Base-by-base conservation (phyloP, 2,888 invertebrate genomes). In the Macrosoma leucophasiata region DNA sequence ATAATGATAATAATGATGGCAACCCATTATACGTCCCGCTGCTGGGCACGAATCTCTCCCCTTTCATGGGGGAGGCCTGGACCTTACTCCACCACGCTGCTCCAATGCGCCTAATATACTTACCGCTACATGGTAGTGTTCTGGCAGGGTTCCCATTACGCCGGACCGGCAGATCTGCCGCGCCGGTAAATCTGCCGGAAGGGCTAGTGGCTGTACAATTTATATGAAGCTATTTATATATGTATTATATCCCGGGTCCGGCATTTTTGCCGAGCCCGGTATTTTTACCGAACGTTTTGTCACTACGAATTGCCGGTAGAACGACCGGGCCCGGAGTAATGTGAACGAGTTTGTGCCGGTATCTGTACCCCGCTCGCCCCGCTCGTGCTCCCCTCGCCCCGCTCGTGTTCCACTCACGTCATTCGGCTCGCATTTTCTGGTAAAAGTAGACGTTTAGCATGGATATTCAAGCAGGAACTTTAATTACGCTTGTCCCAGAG, bases 401-500 rank as follows among this genome's bases (percentile, higher is more conserved):
- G 43, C 39, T 40, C 41, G 42, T 41, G 45, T 19, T 41, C 38
- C 36, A 19, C 46, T n/a, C n/a, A n/a, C n/a, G n/a, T n/a, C n/a
- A 45, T 48, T 43, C 49, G 32, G 32, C 25, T 32, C 32, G 25
- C 25, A 32, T 32, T 29, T 33, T 33, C 19, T 30, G 22, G n/a
- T 14, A 11, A 29, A 29, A 15, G 29, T 29, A 29, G 28, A 29
- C 32, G 35, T 33, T 24, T 34, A 33, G 27, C 33, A 38, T 41
- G 33, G 38, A 47, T 12, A 39, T 46, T 41, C 31, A 44, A 33
- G 20, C 23, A 41, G 45, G 46, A 45, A 45, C 40, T 46, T 43
- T 48, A 42, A 43, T 48, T 38, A 48, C 46, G 44, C 46, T 46
- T 44, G 46, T 48, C 44, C 48, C 46, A 44, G 48, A 47, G 46